Evolutionary conservation across 2,888 invertebrate genomes (phyloP), one percentile per base, ranked within the genome.

Genomic region (Epirrhoe alternata): DNA sequence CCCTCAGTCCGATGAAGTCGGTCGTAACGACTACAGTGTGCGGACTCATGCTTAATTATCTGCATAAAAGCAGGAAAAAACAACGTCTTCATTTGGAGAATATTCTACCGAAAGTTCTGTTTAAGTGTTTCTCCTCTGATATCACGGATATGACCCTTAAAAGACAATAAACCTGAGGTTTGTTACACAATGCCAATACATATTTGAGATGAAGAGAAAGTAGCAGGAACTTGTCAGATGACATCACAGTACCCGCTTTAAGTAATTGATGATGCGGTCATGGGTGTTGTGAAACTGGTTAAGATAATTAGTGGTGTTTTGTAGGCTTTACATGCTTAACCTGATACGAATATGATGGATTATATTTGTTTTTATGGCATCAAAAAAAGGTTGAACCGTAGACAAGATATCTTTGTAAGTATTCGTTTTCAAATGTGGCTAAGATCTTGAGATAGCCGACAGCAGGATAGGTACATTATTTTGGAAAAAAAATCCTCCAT

Each of bases 171-270:
- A 66, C 69, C 69, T 66, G 61, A 68, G 72, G 61, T 72, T 73
- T 76, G 70, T 82, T 83, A 75, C 75, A 79, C 79, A 82, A 83
- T 80, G 68, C 74, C 73, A 77, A 76, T 75, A 72, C 72, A 71
- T 73, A 74, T 71, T 69, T 70, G 72, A 66, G 68, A 64, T 61
- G 66, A 62, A 75, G 83, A 77, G 83, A 83, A 83, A 83, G 82
- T 76, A 56, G 68, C 68, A 74, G 74, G 69, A 79, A 79, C 88
- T 80, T 76, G 85, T 82, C 72, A 53, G 73, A 72, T 85, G 88
- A 86, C 83, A 82, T 84, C 85, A 84, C 60, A 66, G 71, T 70
- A 72, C 66, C 73, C 65, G 69, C 69, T 64, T 64, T 58, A 64
- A 61, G 72, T 75, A 72, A 74, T 74, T 72, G 72, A 74, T 71